phyloP scores from a whole-genome alignment of 2,888 invertebrate genomes.

The Morpho helenor region DNA sequence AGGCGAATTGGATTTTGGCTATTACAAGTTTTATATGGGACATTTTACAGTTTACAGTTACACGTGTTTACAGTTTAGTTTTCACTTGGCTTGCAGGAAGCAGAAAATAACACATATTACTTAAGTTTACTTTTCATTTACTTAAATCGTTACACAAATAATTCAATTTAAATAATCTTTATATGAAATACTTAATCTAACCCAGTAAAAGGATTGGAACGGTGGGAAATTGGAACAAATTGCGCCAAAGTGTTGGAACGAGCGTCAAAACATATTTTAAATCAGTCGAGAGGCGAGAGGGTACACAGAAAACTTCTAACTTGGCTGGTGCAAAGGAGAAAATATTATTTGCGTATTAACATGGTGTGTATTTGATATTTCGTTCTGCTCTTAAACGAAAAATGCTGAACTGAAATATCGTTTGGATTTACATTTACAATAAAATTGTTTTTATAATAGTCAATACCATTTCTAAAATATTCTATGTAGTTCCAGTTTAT shows the following conservation, averaged over 20 bases:
- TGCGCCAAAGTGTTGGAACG: constrained; percentile 37
- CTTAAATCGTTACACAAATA: neutral
- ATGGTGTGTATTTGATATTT: neutral
- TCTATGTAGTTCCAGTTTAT: too few relatives aligned
- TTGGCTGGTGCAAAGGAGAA: constrained; percentile 1
- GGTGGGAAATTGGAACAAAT: constrained; percentile 50
- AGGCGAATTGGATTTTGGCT: too few relatives aligned
- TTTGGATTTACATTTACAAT: neutral
- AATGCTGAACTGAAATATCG: neutral
- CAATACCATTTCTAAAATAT: too few relatives aligned
- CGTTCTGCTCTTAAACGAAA: neutral
- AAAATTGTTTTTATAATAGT: too few relatives aligned
- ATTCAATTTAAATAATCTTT: neutral
- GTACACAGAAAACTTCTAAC: constrained; percentile 14
- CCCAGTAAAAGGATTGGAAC: constrained; percentile 8
- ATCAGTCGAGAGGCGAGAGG: constrained; percentile 12
- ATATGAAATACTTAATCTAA: neutral
- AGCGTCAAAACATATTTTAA: constrained; percentile 23
- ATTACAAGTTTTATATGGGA: too few relatives aligned
- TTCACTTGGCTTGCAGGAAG: too few relatives aligned
- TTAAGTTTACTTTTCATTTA: too few relatives aligned
- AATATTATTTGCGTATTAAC: constrained; percentile 7
- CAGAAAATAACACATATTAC: too few relatives aligned
- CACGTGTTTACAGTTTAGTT: too few relatives aligned
- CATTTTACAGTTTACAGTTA: too few relatives aligned